Evolutionary conservation across 1,140 invertebrate species (phyloP).

Genomic region (Danaus melanippus): DNA sequence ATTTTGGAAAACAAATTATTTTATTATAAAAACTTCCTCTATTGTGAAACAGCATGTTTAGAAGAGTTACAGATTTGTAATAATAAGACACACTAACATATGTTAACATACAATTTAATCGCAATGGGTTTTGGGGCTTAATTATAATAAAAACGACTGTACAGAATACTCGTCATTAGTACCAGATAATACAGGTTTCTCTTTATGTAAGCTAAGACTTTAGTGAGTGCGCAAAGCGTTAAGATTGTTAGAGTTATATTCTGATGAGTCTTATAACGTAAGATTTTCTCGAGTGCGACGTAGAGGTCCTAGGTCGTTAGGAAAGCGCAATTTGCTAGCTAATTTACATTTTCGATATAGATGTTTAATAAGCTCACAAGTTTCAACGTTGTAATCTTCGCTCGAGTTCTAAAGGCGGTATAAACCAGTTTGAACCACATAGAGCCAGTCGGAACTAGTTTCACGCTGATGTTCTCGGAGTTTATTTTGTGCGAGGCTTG

Average conservation of each 20-base stretch:
- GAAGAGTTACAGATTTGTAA: too few species aligned
- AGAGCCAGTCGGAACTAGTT: constrained; percentile 21
- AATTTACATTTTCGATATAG: constrained; percentile 38
- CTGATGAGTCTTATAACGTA: constrained; percentile 9
- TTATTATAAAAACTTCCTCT: too few species aligned
- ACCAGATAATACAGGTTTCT: constrained; percentile 5
- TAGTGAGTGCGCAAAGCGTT: constrained; percentile 8
- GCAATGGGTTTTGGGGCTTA: too few species aligned
- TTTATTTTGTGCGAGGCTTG: too few species aligned
- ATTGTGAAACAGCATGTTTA: too few species aligned
- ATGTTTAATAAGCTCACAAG: constrained; percentile 33
- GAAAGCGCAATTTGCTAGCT: constrained; percentile 26
- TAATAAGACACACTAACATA: too few species aligned
- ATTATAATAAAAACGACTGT: too few species aligned
- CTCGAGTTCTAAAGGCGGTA: constrained; percentile 9
- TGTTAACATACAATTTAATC: too few species aligned
- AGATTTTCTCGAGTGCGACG: constrained; percentile 11
- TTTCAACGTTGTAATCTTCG: constrained; percentile 35
- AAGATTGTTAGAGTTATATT: constrained; percentile 9
- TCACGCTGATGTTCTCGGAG: constrained; percentile 8
- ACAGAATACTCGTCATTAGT: constrained; percentile 2
- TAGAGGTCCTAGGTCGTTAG: constrained; percentile 11
- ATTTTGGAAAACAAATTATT: too few species aligned
- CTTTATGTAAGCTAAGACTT: constrained; percentile 6
- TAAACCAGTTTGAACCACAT: constrained; percentile 11